Evolutionary conservation across 2,888 invertebrate species (phyloP), one percentile per base, ranked within the genome.

Genomic region (Rotaria sp.): DNA sequence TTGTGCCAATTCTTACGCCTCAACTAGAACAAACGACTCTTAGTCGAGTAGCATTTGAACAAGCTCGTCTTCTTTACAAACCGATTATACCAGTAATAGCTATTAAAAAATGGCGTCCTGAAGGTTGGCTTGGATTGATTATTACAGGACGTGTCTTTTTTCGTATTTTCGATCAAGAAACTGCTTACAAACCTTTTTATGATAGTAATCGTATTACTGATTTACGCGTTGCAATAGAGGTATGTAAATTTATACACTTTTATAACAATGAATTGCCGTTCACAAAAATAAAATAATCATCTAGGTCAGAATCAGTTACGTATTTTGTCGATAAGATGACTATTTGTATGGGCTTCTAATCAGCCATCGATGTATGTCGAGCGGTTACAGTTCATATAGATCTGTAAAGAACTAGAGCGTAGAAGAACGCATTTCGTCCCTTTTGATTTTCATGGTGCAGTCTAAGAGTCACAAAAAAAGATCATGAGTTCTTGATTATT

Each of bases 101-200:
- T 26, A 15, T n/a, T 26, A 38, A 45, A 30, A 48, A 45, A n/a
- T 86, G 86, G 86, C 74, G 50, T 24, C 84, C 86, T 11, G 38
- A 84, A 41, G 84, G 84, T 85, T 87, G 87, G 87, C 87, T 87
- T 48, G 87, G 80, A 15, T 59, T 87, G 18, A 41, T 75, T 26
- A 85, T 85, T 48, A 85, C 87, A 4, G 87, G 87, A 35, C 67
- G 74, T 57, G 24, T 87, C 3, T 87, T 59, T 50, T 85, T 85
- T 85, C 55, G 50, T 24, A 48, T 85, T 26, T 45, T 48, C 7
- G 85, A 87, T 45, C 26, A 67, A 41, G 85, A 80, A 57, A 41
- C 74, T n/a, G 86, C 84, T 38, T 30, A 38, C 38, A 75, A 59
- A 74, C 26, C 57, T 3, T 59, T 59, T n/a, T 87, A 87, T 26